Evolutionary conservation across 2,113 vertebrate species (phyloP), one percentile per base, ranked within the genome.

Genomic region (Tylochromis polylepis): DNA sequence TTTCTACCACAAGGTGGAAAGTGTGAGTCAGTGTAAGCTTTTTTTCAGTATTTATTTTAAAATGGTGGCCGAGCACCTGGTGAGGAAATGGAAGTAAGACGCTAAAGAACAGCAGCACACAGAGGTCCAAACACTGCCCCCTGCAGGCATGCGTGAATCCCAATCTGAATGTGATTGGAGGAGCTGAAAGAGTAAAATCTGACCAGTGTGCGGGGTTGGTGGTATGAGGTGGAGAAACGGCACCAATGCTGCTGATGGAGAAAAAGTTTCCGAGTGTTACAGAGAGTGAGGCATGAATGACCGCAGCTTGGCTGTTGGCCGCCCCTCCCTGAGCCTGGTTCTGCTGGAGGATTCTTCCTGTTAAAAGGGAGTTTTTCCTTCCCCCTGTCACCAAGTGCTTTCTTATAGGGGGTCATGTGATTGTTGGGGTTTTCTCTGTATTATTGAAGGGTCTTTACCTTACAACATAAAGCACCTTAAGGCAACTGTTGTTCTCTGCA

Each of bases 351-450:
- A 38, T 6, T 65, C 31, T n/a, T 38, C 31, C 34, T 65, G 31
- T 65, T 65, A 8, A 65, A 38, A 65, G 20, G 34, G 34, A 38
- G 60, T 38, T 65, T 65, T 65, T 38, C 34, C 34, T 65, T 65
- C 34, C 11, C 31, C 4, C 20, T 38, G 60, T 65, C 60, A 5
- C 34, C 60, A 65, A 14, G 34, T 65, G 34, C 60, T 22, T 65
- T 6, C 20, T 65, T 34, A 65, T 65, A 2, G 34, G 34, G 16
- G 0, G 0, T 1, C 3, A 4, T 29, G 1, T 29, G 29, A 4
- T 29, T 29, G 29, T 29, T 29, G 29, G 29, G 29, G n/a, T n/a
- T n/a, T 65, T 65, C 34, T 38, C 11, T 65, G 31, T 65, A 65
- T 65, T 20, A 65, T n/a, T 38, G 20, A 38, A 8, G 34, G 6